Conservation (phyloP, 2,888 invertebrate species). For the Cryptocheilus praepositus region DNA sequence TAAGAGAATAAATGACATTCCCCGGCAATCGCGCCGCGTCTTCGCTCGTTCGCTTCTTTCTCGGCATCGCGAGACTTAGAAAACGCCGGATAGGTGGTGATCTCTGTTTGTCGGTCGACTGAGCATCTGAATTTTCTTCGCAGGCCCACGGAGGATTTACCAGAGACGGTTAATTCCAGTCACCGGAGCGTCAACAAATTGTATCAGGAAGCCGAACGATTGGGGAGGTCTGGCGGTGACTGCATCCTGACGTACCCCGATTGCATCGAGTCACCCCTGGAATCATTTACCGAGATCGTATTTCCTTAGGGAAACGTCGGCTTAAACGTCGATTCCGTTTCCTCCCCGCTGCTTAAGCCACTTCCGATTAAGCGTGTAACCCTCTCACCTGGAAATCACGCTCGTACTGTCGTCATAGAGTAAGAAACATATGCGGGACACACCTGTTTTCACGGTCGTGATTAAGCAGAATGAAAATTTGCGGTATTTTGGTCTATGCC, state of each 20-base stretch:
- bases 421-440: no score
- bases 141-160: conserved; percentile 70
- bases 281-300: conserved; percentile 68
- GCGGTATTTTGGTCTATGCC: no score
- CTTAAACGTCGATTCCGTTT: conserved; percentile 16
- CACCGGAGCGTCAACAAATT: conserved; percentile 61
- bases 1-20: no score
- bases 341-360: neutral
- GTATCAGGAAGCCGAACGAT: conserved; percentile 70
- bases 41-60: no score
- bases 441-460: no score
- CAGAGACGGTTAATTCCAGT: conserved; percentile 61
- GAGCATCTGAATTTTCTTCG: conserved; percentile 10
- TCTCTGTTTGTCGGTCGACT: conserved; percentile 4
- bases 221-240: conserved; percentile 68
- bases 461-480: no score
- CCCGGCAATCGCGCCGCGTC: no score
- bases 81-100: no score
- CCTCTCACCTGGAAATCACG: no score
- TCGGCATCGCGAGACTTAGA: no score
- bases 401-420: no score
- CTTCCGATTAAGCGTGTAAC: neutral
- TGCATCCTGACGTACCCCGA: conserved; percentile 66
- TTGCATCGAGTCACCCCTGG: conserved; percentile 69
- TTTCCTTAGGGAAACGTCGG: conserved; percentile 50